Conservation (phyloP, 2,113 vertebrate genomes). For the Toxotes chatareus region DNA sequence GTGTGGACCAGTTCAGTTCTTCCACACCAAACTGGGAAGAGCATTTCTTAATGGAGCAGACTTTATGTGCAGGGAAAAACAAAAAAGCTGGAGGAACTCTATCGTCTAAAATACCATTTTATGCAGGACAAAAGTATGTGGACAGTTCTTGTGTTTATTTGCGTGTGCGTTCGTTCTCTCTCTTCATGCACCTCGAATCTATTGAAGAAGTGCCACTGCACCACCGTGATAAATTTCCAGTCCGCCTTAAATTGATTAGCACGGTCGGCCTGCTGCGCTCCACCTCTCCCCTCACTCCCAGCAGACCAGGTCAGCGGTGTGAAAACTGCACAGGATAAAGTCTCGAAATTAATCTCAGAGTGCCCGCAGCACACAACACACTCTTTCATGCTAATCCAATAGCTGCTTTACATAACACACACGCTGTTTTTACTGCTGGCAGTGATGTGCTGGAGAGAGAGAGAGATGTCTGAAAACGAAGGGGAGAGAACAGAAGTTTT, state of each 20-base stretch:
- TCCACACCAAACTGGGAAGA: too few relatives aligned
- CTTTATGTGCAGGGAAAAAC: too few relatives aligned
- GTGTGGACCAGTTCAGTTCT: too few relatives aligned
- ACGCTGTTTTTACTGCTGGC: not conserved
- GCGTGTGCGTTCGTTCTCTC: not conserved
- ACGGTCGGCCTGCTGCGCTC: conserved; percentile 5
- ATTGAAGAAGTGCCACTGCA: not conserved
- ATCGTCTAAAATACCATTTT: too few relatives aligned
- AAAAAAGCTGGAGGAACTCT: too few relatives aligned
- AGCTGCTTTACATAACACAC: conserved; percentile 42
- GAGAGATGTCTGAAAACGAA: not conserved
- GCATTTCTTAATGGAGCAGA: too few relatives aligned
- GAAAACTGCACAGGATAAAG: conserved; percentile 48
- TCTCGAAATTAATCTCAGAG: conserved; percentile 42
- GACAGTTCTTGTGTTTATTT: too few relatives aligned
- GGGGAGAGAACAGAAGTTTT: not conserved
- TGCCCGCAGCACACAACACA: conserved; percentile 26
- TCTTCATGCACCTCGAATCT: not conserved
- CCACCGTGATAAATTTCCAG: conserved; percentile 18
- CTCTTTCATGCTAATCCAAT: conserved; percentile 47
- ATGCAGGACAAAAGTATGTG: too few relatives aligned
- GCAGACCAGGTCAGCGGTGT: conserved; percentile 27
- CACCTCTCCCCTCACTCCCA: not conserved
- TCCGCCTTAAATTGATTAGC: conserved; percentile 28
- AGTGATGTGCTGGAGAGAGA: too few relatives aligned